Conservation (phyloP, 1,140 invertebrate genomes). For the Cylas formicarius region DNA sequence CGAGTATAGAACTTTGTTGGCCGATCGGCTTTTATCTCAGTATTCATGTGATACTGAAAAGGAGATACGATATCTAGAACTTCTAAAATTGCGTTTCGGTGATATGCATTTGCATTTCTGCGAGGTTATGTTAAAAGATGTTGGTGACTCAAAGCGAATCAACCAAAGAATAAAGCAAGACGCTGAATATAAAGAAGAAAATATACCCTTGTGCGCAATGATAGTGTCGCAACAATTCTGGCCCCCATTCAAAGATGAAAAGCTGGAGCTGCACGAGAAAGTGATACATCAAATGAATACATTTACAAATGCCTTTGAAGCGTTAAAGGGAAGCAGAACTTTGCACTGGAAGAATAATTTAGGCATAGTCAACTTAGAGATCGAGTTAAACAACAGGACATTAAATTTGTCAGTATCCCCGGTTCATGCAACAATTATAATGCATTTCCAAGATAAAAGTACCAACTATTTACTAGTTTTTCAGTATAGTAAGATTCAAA, state of each 20-base stretch:
- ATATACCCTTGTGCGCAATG: conserved; percentile 70
- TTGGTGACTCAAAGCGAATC: conserved; percentile 80
- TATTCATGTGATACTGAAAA: conserved; percentile 83
- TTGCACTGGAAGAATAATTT: conserved; percentile 91
- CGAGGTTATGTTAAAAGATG: conserved; percentile 96
- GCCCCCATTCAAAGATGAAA: conserved; percentile 94
- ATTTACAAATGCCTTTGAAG: conserved; percentile 89
- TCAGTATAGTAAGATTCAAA: neutral
- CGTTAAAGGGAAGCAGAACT: conserved; percentile 89
- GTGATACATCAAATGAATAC: conserved; percentile 75
- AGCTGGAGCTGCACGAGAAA: conserved; percentile 73
- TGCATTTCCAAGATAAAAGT: conserved; percentile 89
- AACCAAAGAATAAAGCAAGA: conserved; percentile 81
- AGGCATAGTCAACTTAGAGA: conserved; percentile 84
- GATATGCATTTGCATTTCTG: conserved; percentile 94
- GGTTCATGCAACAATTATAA: conserved; percentile 88
- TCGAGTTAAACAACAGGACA: conserved; percentile 78
- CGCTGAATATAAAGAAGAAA: conserved; percentile 50
- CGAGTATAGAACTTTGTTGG: conserved; percentile 91
- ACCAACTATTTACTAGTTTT: conserved; percentile 28
- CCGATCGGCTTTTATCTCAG: conserved; percentile 84
- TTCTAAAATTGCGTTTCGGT: conserved; percentile 92
- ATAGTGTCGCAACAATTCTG: conserved; percentile 98
- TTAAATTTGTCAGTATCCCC: conserved; percentile 83
- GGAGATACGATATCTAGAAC: conserved; percentile 91